phyloP scores from a whole-genome alignment of 2,888 invertebrate species.

The Lutraria lutraria region DNA sequence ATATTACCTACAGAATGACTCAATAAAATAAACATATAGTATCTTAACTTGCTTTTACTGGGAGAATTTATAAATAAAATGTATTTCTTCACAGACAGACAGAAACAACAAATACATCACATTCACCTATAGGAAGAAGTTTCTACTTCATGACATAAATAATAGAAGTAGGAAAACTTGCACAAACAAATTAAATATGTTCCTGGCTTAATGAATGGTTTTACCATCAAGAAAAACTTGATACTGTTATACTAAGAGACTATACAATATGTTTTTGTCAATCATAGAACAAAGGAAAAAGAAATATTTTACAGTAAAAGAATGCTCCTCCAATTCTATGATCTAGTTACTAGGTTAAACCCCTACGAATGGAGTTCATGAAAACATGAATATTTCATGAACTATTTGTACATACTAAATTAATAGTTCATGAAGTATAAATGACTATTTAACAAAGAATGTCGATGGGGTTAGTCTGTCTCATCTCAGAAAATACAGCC shows the following conservation, averaged over 20 bases:
- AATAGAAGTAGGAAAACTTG: neutral
- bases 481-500: too few species aligned
- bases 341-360: too few species aligned
- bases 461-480: too few species aligned
- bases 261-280: neutral
- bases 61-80: constrained; percentile 1
- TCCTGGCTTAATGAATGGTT: neutral
- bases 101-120: neutral
- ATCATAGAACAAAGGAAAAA: neutral
- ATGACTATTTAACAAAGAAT: too few species aligned
- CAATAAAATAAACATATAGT: neutral
- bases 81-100: neutral
- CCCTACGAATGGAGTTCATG: too few species aligned
- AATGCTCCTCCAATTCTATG: neutral
- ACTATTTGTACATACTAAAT: too few species aligned
- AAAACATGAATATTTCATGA: too few species aligned
- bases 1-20: neutral
- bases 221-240: neutral
- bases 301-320: neutral
- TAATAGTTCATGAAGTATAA: too few species aligned
- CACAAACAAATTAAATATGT: neutral
- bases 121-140: constrained; percentile 3
- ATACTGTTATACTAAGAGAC: neutral
- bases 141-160: neutral
- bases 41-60: neutral